phyloP scores from a whole-genome alignment of 2,888 invertebrate genomes.

The Rotaria magnacalcarata region DNA sequence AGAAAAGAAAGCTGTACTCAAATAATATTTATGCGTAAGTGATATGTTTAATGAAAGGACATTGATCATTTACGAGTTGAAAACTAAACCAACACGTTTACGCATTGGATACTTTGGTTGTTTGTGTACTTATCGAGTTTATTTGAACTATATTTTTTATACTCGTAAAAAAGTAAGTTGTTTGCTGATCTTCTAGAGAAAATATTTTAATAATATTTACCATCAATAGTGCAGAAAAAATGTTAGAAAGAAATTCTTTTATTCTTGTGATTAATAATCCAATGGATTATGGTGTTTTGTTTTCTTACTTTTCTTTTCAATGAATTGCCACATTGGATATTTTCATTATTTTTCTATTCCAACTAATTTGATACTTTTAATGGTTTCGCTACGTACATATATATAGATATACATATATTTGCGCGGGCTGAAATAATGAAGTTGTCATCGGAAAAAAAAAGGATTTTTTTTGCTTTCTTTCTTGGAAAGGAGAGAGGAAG shows the following conservation, averaged over 20 bases:
- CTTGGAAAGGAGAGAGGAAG: too few relatives aligned
- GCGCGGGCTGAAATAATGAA: too few relatives aligned
- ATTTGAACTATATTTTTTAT: too few relatives aligned
- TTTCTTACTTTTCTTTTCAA: background rate
- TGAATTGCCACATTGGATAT: background rate
- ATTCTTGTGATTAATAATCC: background rate
- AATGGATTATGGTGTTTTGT: too few relatives aligned
- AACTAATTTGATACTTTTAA: background rate
- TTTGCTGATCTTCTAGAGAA: background rate
- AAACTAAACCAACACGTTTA: too few relatives aligned
- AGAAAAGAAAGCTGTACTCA: background rate
- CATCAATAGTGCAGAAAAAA: background rate
- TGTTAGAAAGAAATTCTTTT: background rate
- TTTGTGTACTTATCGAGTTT: too few relatives aligned
- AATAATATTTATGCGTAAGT: background rate
- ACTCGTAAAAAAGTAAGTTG: background rate
- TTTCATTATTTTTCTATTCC: background rate
- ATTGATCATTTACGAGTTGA: too few relatives aligned
- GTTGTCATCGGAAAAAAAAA: too few relatives aligned
- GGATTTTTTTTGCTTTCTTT: too few relatives aligned
- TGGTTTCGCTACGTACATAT: background rate
- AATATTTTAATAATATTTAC: background rate
- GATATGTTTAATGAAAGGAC: background rate
- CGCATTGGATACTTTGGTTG: too few relatives aligned
- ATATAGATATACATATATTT: too few relatives aligned